Percentiles rank a stretch among this genome's conserved stretches.
phyloP scores from a whole-genome alignment of 2,113 vertebrate genomes.

The Leptocoma aspasia region DNA sequence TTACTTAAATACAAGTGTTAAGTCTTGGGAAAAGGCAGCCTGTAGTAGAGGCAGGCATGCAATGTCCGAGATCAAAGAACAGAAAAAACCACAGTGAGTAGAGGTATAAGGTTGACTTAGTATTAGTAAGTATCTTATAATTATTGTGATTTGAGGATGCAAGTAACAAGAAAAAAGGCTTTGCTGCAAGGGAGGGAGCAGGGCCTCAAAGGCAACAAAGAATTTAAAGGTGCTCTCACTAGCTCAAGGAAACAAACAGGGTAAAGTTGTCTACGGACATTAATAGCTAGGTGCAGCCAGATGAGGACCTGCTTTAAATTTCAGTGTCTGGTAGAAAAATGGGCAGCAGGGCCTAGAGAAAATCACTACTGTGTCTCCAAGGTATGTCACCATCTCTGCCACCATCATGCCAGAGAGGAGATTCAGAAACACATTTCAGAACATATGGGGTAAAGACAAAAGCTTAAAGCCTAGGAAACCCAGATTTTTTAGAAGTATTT shows the following conservation, averaged over 20 bases:
- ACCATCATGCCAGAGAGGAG: neutral
- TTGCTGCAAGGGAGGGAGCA: neutral
- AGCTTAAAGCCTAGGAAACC: neutral
- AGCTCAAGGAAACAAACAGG: neutral
- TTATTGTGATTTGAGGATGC: neutral
- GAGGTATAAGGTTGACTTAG: neutral
- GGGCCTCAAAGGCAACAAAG: neutral
- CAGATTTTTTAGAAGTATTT: neutral
- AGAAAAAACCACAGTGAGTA: neutral
- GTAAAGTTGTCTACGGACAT: neutral
- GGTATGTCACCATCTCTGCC: neutral
- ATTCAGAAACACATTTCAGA: neutral
- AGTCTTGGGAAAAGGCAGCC: neutral
- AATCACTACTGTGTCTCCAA: neutral
- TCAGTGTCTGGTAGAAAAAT: neutral
- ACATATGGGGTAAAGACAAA: neutral
- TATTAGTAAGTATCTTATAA: neutral
- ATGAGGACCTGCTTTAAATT: neutral
- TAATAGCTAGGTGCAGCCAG: neutral
- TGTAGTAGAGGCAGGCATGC: neutral
- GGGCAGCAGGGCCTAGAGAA: neutral
- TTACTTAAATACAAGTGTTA: neutral
- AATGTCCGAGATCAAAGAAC: rapidly evolving
- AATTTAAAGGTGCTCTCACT: neutral
- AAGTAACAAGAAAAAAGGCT: neutral